Conservation (phyloP, 2,888 invertebrate species). For the Chymomyza fuscimana region DNA sequence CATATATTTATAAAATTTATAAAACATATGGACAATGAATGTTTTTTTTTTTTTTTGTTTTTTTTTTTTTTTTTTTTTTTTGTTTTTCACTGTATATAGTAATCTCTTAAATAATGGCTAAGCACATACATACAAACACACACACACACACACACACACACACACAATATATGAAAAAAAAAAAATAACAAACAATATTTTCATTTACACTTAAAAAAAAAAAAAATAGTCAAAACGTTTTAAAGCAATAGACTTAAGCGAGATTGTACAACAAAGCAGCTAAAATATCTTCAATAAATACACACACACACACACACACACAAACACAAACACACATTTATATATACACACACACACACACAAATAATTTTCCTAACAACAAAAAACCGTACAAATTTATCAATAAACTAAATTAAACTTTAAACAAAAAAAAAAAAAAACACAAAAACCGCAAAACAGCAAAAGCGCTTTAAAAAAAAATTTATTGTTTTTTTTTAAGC, state of each 20-base stretch:
- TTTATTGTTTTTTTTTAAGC: slow-evolving; percentile 14
- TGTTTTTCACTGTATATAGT: slow-evolving; percentile 61
- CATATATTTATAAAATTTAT: slow-evolving; percentile 1
- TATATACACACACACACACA: slow-evolving; percentile 41
- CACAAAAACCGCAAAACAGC: slow-evolving; percentile 11
- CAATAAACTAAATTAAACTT: slow-evolving; percentile 45
- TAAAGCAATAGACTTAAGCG: slow-evolving; percentile 38
- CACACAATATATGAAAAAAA: neutral
- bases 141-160: slow-evolving; percentile 10
- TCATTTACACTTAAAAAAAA: neutral
- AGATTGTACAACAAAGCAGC: slow-evolving; percentile 32
- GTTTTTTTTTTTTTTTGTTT: slow-evolving; percentile 34
- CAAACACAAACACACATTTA: slow-evolving; percentile 23
- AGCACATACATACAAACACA: neutral
- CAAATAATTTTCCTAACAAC: slow-evolving; percentile 54
- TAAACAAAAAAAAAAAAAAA: slow-evolving; percentile 26
- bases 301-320: neutral
- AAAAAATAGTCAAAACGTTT: slow-evolving; percentile 3
- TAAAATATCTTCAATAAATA: slow-evolving; percentile 15
- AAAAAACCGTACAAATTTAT: slow-evolving; percentile 70
- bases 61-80: slow-evolving; percentile 30
- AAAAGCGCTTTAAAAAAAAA: slow-evolving; percentile 1
- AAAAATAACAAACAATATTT: slow-evolving; percentile 11
- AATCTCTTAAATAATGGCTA: slow-evolving; percentile 62
- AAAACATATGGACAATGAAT: slow-evolving; percentile 23